A percentile compares a stretch with the other conserved stretches of the same genome.
These are phyloP conservation scores for Bemisia tabaci DNA, from an alignment of 1,140 invertebrate genomes.

Conservation along the genomic window DNA sequence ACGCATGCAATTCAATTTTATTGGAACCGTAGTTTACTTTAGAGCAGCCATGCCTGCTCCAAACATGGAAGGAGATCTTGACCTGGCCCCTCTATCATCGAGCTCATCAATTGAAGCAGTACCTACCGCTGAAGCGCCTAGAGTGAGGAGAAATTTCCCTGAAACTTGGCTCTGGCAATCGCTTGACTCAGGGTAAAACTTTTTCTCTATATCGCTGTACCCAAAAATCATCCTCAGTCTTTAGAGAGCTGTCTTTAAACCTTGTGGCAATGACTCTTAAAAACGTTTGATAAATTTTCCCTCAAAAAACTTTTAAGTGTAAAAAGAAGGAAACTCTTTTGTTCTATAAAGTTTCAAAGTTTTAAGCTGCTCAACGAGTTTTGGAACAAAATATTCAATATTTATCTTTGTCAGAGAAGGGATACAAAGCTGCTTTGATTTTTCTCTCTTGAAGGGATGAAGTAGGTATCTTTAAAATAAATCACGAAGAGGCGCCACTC, in stretches of 20 bases:
- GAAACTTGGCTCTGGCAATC: conserved; percentile 50
- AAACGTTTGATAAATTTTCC: too few species aligned
- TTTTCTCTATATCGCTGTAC: neutral
- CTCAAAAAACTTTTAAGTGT: too few species aligned
- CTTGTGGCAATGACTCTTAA: too few species aligned
- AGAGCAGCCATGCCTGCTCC: neutral
- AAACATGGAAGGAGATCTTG: conserved; percentile 12
- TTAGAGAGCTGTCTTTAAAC: too few species aligned
- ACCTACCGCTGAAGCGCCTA: conserved; percentile 25
- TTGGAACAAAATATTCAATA: too few species aligned
- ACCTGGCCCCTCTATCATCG: neutral
- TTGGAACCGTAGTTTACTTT: neutral
- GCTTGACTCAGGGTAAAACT: conserved; percentile 39
- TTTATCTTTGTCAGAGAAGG: too few species aligned
- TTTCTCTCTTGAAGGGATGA: too few species aligned
- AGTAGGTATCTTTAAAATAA: too few species aligned
- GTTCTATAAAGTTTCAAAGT: neutral
- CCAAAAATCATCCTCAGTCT: neutral
- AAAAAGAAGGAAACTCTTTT: too few species aligned
- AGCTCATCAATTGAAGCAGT: neutral
- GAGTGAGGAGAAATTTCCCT: conserved; percentile 43
- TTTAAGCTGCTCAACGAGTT: too few species aligned
- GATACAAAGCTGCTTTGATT: too few species aligned
- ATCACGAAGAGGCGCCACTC: too few species aligned
- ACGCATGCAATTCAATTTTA: neutral